phyloP scores from a whole-genome alignment of 2,888 invertebrate species.

The Drosophila mimetica region DNA sequence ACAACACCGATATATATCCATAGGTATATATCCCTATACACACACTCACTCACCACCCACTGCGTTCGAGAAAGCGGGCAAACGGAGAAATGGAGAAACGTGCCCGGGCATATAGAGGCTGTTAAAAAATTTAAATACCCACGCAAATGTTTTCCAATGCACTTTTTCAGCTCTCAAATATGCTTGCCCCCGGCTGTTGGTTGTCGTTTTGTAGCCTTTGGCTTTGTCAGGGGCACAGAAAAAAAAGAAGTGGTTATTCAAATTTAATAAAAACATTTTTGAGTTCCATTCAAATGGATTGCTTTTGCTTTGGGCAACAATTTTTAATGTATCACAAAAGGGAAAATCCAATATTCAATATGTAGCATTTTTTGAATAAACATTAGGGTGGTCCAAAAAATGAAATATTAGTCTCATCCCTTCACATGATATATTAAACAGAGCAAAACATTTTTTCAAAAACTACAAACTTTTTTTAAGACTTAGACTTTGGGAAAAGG shows the following conservation, averaged over 20 bases:
- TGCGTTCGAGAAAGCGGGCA: neutral
- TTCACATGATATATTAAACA: no score
- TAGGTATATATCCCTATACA: neutral
- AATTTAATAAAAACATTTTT: neutral
- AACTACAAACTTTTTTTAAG: no score
- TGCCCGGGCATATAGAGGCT: conserved; percentile 36
- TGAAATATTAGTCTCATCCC: no score
- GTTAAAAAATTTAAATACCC: conserved; percentile 38
- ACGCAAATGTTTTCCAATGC: conserved; percentile 31
- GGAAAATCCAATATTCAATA: neutral
- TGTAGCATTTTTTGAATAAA: neutral
- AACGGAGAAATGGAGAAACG: conserved; percentile 10
- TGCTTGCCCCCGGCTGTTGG: neutral
- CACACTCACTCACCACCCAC: neutral
- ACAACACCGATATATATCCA: conserved; percentile 17
- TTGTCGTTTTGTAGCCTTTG: neutral
- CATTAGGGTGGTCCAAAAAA: no score
- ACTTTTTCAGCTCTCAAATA: conserved; percentile 21
- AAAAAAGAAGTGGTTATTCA: neutral
- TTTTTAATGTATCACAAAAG: no score
- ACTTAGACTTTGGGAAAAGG: no score
- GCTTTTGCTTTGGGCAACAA: no score
- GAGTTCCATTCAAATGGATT: neutral
- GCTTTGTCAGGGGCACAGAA: neutral
- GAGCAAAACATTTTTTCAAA: no score